These are phyloP conservation scores for Rhaphigaster nebulosa DNA, from an alignment of 2,888 invertebrate species.

Conservation along the genomic window DNA sequence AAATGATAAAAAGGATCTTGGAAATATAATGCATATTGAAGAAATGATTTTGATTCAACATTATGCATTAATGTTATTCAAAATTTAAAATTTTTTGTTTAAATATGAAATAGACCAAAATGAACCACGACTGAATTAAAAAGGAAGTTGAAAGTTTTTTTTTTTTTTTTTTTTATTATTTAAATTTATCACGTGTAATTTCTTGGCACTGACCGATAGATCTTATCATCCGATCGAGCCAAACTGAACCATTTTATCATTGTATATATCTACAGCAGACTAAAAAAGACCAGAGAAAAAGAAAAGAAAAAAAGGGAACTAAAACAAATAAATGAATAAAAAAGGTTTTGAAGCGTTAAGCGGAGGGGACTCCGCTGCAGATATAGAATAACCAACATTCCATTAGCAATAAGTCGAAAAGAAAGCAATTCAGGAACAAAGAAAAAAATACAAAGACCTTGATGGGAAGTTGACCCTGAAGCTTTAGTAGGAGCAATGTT, in stretches of 20 bases:
- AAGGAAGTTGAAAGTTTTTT: no score
- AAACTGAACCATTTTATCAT: neutral
- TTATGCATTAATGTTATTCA: no score
- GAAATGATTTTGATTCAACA: no score
- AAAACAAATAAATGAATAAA: neutral
- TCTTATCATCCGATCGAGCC: neutral
- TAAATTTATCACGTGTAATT: neutral
- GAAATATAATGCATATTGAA: no score
- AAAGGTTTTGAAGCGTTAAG: neutral
- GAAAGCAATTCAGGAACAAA: constrained; percentile 9
- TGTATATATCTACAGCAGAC: neutral
- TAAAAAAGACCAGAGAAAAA: neutral
- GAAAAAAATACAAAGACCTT: neutral
- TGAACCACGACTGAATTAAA: no score
- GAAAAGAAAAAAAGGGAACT: neutral
- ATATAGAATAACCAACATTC: constrained; percentile 14
- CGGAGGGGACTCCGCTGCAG: neutral
- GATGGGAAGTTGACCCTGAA: neutral
- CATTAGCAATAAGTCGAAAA: constrained; percentile 9
- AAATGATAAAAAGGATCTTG: no score
- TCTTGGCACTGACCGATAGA: neutral
- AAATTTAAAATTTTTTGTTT: no score
- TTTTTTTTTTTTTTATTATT: no score
- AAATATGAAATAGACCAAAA: no score
- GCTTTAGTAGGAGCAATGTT: neutral